These are phyloP conservation scores for Neolamprologus fasciatus DNA, from an alignment of 2,113 vertebrate species.

Conservation along the genomic window DNA sequence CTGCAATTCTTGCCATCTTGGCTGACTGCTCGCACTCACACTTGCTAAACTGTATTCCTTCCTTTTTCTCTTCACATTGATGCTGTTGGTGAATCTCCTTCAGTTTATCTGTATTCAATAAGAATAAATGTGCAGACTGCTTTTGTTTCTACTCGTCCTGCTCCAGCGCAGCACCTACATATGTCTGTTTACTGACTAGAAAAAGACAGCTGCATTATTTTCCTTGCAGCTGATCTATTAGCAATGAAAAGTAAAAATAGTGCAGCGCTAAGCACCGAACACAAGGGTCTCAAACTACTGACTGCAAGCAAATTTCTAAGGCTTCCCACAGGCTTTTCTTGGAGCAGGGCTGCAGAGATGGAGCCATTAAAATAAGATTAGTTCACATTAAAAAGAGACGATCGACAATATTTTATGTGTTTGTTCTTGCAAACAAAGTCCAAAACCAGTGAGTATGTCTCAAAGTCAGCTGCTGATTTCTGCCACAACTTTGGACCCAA, in stretches of 20 bases:
- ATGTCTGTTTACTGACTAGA: background rate
- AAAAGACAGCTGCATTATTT: background rate
- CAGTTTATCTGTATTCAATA: background rate
- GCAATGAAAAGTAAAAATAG: background rate
- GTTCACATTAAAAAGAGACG: background rate
- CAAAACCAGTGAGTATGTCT: rapidly evolving
- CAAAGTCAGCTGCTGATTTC: background rate
- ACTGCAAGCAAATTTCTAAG: background rate
- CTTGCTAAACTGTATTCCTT: background rate
- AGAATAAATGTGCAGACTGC: background rate
- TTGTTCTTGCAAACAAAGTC: background rate
- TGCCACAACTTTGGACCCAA: background rate
- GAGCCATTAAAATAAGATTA: background rate
- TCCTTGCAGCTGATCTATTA: background rate
- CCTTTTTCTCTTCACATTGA: background rate
- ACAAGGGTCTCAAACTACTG: background rate
- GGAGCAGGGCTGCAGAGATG: background rate
- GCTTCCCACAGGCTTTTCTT: background rate
- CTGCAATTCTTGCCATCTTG: background rate
- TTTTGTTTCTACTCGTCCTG: background rate
- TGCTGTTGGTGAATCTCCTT: background rate
- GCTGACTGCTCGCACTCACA: background rate
- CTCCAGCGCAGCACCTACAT: background rate
- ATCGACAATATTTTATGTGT: background rate
- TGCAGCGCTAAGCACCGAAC: background rate